Conservation (phyloP, 2,888 invertebrate genomes). For the Macaria notata region DNA sequence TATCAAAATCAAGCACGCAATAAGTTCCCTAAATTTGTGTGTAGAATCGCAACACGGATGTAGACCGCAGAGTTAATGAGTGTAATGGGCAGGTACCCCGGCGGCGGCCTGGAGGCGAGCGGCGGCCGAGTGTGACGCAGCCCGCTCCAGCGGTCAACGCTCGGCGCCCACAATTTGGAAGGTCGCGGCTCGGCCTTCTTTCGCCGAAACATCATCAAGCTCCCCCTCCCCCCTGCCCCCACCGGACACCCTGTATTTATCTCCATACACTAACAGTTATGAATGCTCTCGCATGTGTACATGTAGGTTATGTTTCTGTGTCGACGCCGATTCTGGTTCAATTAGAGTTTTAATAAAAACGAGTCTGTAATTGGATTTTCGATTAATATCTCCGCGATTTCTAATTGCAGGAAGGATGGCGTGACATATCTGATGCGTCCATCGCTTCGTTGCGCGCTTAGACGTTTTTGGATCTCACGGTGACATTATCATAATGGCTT, state of each 20-base stretch:
- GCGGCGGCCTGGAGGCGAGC: constrained; percentile 13
- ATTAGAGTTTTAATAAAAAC: constrained; percentile 58
- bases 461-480: constrained; percentile 58
- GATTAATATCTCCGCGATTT: constrained; percentile 45
- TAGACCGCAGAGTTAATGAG: constrained; percentile 42
- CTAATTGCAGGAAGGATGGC: constrained; percentile 52
- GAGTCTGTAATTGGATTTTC: constrained; percentile 56
- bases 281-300: constrained; percentile 72
- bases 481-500: constrained; percentile 68
- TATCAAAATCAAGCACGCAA: constrained; percentile 19
- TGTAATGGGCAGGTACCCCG: constrained; percentile 41
- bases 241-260: constrained; percentile 72
- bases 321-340: constrained; percentile 64
- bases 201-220: constrained; percentile 62
- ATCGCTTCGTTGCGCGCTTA: constrained; percentile 42
- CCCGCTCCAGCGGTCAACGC: constrained; percentile 57
- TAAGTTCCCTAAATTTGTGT: constrained; percentile 33
- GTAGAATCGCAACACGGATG: constrained; percentile 48
- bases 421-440: constrained; percentile 51
- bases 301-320: constrained; percentile 78
- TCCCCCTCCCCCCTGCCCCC: constrained; percentile 37
- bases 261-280: constrained; percentile 74
- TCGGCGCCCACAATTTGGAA: constrained; percentile 72
- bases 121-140: constrained; percentile 53
- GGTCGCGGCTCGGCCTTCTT: constrained; percentile 80